Percentiles rank a stretch among this genome's conserved stretches.
Conservation (phyloP, 2,797 vertebrate species). For the Ispidina lecontei region DNA sequence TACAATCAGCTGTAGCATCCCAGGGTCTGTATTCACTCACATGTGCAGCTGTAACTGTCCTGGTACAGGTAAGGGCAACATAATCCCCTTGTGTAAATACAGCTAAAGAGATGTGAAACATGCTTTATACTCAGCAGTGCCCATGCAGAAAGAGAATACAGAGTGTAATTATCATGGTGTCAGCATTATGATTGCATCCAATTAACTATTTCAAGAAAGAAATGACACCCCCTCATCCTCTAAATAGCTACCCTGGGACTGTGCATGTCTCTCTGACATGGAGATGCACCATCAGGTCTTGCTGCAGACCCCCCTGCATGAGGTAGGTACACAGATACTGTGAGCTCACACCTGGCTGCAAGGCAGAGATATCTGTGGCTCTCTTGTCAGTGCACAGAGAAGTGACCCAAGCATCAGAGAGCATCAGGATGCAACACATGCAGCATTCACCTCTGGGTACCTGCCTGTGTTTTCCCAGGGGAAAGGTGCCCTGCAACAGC, state of each 20-base stretch:
- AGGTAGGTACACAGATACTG: background rate
- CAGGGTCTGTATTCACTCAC: background rate
- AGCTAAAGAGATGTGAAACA: background rate
- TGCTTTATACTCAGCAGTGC: background rate
- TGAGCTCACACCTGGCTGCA: background rate
- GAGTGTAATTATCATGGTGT: background rate
- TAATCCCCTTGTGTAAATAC: background rate
- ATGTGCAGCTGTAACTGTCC: background rate
- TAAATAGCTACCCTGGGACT: background rate
- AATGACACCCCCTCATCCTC: background rate
- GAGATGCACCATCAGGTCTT: background rate
- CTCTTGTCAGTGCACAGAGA: background rate
- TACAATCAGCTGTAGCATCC: background rate
- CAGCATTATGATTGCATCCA: background rate
- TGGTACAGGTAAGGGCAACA: background rate
- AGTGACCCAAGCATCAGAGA: background rate
- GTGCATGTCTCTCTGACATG: rapidly evolving
- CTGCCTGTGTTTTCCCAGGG: background rate
- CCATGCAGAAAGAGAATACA: background rate
- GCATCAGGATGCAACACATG: background rate
- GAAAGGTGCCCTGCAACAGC: background rate
- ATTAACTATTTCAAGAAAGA: background rate
- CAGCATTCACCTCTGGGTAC: rapidly evolving
- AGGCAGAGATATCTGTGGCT: background rate
- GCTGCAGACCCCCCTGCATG: background rate